These are phyloP conservation scores for Doryteuthis pealeii DNA, from an alignment of 1,140 invertebrate species.

Conservation along the genomic window DNA sequence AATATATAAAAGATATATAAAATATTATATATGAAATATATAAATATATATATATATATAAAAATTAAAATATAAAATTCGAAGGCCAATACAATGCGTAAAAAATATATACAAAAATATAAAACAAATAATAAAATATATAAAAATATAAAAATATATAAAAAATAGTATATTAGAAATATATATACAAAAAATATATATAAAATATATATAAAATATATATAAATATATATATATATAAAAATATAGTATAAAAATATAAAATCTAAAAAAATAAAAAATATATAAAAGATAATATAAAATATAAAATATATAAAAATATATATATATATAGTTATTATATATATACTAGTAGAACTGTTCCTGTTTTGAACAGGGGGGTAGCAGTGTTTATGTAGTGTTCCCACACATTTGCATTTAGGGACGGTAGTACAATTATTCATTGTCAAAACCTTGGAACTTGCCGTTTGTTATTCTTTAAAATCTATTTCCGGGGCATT, in stretches of 20 bases:
- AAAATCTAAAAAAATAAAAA: background rate
- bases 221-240: slow-evolving; percentile 1
- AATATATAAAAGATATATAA: background rate
- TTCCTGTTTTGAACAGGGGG: too few species aligned
- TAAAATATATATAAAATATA: background rate
- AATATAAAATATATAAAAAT: background rate
- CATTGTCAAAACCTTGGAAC: too few species aligned
- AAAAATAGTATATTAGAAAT: background rate
- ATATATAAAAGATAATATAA: background rate
- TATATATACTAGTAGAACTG: too few species aligned
- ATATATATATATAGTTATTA: background rate
- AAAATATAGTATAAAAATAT: background rate
- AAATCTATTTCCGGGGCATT: too few species aligned
- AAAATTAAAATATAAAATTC: background rate
- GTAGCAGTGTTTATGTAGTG: too few species aligned
- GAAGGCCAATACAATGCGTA: too few species aligned
- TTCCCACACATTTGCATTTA: too few species aligned
- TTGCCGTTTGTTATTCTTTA: too few species aligned
- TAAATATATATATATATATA: slow-evolving; percentile 1
- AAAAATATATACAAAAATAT: background rate
- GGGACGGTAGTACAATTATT: too few species aligned
- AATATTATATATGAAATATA: background rate
- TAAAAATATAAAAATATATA: background rate
- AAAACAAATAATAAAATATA: background rate
- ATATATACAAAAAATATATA: background rate